Percentiles rank a stretch among this genome's conserved stretches.
phyloP scores from a whole-genome alignment of 2,888 invertebrate genomes.

The Axea sp. region DNA sequence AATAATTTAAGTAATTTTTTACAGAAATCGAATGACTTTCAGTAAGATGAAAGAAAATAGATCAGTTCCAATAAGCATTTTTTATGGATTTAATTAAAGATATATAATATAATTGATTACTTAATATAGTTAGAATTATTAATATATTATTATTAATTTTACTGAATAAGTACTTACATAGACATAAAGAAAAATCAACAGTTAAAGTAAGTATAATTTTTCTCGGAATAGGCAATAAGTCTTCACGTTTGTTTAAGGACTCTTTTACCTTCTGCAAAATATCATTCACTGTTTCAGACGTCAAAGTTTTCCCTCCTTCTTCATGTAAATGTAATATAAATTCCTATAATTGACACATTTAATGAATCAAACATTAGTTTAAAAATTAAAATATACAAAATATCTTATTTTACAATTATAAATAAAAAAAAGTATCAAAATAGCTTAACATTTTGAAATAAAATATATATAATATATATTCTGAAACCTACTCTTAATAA shows the following conservation, averaged over 20 bases:
- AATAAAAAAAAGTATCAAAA: too few species aligned
- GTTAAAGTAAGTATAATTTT: slow-evolving; percentile 70
- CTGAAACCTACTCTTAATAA: slow-evolving; percentile 70
- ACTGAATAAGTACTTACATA: slow-evolving; percentile 73
- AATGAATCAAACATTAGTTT: too few species aligned
- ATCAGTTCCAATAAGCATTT: too few species aligned
- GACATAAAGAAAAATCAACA: slow-evolving; percentile 73
- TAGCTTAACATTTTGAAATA: too few species aligned
- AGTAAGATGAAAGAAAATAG: too few species aligned
- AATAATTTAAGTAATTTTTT: too few species aligned
- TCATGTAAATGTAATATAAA: slow-evolving; percentile 73
- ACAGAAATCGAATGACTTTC: too few species aligned
- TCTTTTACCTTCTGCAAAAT: slow-evolving; percentile 66
- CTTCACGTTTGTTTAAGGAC: slow-evolving; percentile 69
- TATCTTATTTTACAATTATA: too few species aligned
- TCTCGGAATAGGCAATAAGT: slow-evolving; percentile 67
- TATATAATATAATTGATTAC: slow-evolving; percentile 10
- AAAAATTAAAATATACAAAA: too few species aligned
- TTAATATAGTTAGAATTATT: too few species aligned
- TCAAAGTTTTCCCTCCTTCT: slow-evolving; percentile 66
- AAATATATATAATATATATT: too few species aligned
- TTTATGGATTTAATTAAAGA: neutral
- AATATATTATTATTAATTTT: too few species aligned
- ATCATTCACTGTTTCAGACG: slow-evolving; percentile 59
- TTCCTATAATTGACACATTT: slow-evolving; percentile 62